Percentiles rank a stretch among this genome's conserved stretches.
Evolutionary conservation across 2,113 vertebrate species (phyloP).

Genomic region (Anas platyrhynchos): DNA sequence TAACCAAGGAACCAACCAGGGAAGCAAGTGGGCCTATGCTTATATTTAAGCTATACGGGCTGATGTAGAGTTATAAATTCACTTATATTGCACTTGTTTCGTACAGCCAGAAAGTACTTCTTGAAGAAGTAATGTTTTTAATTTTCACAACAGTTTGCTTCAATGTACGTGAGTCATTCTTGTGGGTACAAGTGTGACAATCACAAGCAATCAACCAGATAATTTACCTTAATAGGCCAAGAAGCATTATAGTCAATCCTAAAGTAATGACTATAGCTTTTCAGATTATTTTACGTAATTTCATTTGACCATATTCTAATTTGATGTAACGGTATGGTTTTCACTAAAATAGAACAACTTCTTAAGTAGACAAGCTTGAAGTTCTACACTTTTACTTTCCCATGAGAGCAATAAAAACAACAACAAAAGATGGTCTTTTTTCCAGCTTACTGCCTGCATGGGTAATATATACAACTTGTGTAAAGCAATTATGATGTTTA

Average conservation of each 20-base stretch:
- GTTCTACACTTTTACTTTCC: neutral
- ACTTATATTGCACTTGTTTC: neutral
- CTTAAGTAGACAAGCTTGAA: neutral
- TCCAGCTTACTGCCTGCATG: neutral
- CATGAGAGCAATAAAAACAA: neutral
- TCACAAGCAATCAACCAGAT: neutral
- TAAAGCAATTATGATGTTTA: neutral
- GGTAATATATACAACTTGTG: neutral
- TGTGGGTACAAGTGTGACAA: neutral
- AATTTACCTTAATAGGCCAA: neutral
- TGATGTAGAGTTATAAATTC: neutral
- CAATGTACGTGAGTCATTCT: neutral
- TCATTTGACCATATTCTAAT: neutral
- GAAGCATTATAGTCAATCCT: neutral
- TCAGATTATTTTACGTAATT: neutral
- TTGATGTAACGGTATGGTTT: neutral
- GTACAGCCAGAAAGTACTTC: neutral
- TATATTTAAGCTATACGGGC: neutral
- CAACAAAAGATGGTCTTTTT: neutral
- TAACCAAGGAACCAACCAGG: fast-evolving
- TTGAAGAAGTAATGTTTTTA: neutral
- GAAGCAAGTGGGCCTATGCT: neutral
- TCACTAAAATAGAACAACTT: neutral
- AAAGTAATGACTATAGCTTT: neutral
- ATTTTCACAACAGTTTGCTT: neutral